Base-by-base conservation (phyloP, 2,797 vertebrate genomes). In the Falco berigora region DNA sequence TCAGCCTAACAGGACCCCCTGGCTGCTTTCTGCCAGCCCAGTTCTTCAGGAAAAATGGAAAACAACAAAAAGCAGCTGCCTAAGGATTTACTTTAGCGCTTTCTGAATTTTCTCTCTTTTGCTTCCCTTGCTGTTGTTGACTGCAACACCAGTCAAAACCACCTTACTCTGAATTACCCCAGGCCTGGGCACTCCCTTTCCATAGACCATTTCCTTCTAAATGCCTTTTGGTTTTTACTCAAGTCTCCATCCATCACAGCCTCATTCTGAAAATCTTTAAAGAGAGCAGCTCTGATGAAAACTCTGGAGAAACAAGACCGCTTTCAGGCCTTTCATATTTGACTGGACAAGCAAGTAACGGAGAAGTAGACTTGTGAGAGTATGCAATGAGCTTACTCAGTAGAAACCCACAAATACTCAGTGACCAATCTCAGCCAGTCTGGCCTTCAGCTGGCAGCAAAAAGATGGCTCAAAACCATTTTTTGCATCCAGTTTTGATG, bases 161-260 rank as follows among this genome's bases (percentile, higher is more conserved):
- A 74, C 67, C 59, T 82, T 71, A 55, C 19, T 74, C 75, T 80
- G 64, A 62, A 47, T 91, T 94, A 83, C 80, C 40, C 62, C 36
- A 38, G 85, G 77, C 77, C 61, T 71, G 75, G 62, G 72, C 72
- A 50, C 34, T 59, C 55, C 88, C 19, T 67, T 87, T 88, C 78
- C 75, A 77, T 24, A 83, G 79, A 84, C 67, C 75, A 72, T 91
- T 95, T 88, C 82, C 63, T 80, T 44, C 87, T 76, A 91, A 94
- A 91, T 88, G 67, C 71, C 69, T 94, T 72, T 90, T 95, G 78
- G 81, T 81, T 93, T 92, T 92, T 58, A 34, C 68, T 91, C 74
- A 36, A 73, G 40, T 36, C 78, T 77, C 78, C 72, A 87, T 94
- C 91, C 86, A 78, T 93, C 84, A 79, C 2, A 2, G 30, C 55